Evolutionary conservation across 23 tunicate genomes (phyloP).

Genomic region (Botrylloides violaceus): DNA sequence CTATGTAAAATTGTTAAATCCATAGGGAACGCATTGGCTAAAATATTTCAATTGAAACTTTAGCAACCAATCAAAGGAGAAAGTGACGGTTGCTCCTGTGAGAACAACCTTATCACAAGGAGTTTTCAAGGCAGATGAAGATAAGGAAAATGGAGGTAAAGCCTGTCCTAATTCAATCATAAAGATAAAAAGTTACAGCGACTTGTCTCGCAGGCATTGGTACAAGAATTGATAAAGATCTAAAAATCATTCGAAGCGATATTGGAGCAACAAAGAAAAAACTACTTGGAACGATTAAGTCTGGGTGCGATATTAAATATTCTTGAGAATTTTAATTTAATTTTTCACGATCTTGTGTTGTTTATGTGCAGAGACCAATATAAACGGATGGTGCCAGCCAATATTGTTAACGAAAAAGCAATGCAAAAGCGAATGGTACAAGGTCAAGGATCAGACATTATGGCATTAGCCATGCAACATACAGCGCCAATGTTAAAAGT

Average conservation of each 20-base stretch:
- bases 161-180: no score
- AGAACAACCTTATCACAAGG: constrained; percentile 9
- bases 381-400: not conserved
- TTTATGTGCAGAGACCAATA: not conserved
- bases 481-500: not conserved
- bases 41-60: no score
- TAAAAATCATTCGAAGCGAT: constrained; percentile 10
- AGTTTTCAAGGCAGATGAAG: not conserved
- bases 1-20: no score
- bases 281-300: not conserved
- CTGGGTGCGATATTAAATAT: not conserved
- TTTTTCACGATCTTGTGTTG: no score
- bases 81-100: not conserved
- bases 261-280: constrained; percentile 8
- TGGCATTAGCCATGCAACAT: not conserved
- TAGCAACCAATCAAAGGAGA: not conserved
- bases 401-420: not conserved
- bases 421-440: not conserved
- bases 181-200: not conserved
- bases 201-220: not conserved
- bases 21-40: no score
- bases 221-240: not conserved
- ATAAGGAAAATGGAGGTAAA: not conserved
- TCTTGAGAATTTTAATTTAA: no score
- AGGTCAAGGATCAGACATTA: not conserved